These are phyloP conservation scores for Cryptocheilus praepositus DNA, from an alignment of 2,888 invertebrate genomes.

Conservation along the genomic window DNA sequence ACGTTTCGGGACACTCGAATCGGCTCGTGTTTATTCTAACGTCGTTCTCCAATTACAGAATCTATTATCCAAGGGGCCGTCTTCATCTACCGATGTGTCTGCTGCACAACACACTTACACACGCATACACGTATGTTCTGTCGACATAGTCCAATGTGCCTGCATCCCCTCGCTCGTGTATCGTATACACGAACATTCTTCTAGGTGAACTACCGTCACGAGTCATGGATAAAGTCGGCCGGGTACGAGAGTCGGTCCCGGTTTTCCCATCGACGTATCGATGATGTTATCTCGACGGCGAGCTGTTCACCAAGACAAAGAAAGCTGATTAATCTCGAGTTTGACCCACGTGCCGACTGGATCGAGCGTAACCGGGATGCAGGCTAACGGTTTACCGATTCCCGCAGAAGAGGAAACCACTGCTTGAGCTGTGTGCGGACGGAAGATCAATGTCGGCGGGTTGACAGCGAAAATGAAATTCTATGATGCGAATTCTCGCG, in stretches of 20 bases:
- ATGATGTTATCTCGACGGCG: conserved; percentile 16
- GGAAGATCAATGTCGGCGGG: too few species aligned
- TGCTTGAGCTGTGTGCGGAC: too few species aligned
- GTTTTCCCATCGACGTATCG: conserved; percentile 21
- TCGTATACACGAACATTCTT: conserved; percentile 16
- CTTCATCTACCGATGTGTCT: neutral
- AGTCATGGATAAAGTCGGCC: conserved; percentile 40
- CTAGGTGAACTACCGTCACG: conserved; percentile 41
- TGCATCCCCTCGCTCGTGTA: neutral
- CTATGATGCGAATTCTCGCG: neutral
- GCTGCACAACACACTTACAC: neutral
- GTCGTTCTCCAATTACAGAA: conserved; percentile 8
- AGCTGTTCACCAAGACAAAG: conserved; percentile 52
- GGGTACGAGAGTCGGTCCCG: conserved; percentile 7
- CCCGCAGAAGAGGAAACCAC: conserved; percentile 3
- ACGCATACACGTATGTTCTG: neutral
- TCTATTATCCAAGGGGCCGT: conserved; percentile 1
- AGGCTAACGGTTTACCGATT: conserved; percentile 46
- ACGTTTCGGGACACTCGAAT: neutral
- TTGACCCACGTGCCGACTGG: conserved; percentile 53
- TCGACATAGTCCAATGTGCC: neutral
- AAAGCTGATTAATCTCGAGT: conserved; percentile 53
- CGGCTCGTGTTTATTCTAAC: conserved; percentile 2
- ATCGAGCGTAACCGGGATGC: conserved; percentile 55
- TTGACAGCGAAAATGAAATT: conserved; percentile 3